These are phyloP conservation scores for Tursiops truncatus DNA, from an alignment of 2,113 vertebrate genomes.

Conservation along the genomic window DNA sequence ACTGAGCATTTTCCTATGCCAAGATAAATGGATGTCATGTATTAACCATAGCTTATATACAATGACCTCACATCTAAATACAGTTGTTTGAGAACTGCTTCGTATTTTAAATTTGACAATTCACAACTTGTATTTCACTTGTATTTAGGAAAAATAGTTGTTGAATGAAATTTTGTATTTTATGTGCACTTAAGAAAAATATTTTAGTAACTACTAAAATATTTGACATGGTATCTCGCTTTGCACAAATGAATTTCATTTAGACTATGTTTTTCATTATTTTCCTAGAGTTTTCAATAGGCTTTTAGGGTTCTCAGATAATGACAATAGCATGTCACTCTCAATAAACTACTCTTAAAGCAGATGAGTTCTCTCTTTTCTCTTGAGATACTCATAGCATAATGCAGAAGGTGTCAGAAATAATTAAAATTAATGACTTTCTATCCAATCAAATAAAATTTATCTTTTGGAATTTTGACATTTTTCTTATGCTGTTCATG, in stretches of 20 bases:
- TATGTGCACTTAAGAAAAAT: conserved; percentile 21
- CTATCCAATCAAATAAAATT: conserved; percentile 76
- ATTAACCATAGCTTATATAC: neutral
- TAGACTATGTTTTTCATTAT: conserved; percentile 32
- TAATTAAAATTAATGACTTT: conserved; percentile 81
- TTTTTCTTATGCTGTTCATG: conserved; percentile 71
- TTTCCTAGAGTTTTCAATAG: conserved; percentile 30
- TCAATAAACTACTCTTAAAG: conserved; percentile 73
- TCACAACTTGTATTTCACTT: neutral
- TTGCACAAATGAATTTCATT: conserved; percentile 32
- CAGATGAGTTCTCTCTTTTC: conserved; percentile 62
- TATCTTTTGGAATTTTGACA: conserved; percentile 76
- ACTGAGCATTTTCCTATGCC: neutral
- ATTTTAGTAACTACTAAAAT: neutral
- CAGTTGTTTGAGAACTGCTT: neutral
- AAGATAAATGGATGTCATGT: neutral
- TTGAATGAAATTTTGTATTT: neutral
- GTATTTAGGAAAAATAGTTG: neutral
- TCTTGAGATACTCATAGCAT: conserved; percentile 64
- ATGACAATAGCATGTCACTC: conserved; percentile 59
- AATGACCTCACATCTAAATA: neutral
- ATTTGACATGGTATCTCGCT: neutral
- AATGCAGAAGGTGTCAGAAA: conserved; percentile 69
- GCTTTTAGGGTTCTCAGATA: conserved; percentile 46
- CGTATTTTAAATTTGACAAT: neutral